These are phyloP conservation scores for Andrena dorsata DNA, from an alignment of 2,888 invertebrate species.

Conservation along the genomic window DNA sequence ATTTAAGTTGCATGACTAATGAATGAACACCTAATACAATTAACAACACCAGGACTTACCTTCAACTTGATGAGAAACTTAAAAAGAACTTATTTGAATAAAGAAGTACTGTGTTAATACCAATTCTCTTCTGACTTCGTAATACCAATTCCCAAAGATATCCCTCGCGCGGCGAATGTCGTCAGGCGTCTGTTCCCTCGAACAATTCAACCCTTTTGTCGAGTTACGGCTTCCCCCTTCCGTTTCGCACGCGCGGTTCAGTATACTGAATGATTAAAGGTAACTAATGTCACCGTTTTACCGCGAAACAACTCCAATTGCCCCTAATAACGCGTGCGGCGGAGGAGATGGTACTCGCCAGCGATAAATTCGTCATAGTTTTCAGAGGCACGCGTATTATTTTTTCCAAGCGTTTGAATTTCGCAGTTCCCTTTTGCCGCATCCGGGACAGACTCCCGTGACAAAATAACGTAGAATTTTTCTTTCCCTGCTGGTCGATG, in stretches of 20 bases:
- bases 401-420: background rate
- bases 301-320: background rate
- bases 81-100: too few relatives aligned
- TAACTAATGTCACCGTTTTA: background rate
- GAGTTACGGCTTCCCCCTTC: background rate
- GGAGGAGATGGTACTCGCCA: background rate
- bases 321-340: background rate
- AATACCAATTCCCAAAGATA: conserved; percentile 2
- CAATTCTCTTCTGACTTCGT: background rate
- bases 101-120: too few relatives aligned
- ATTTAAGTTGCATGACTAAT: too few relatives aligned
- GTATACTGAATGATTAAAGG: background rate
- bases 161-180: background rate
- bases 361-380: background rate
- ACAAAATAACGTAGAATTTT: background rate
- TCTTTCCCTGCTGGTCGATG: background rate
- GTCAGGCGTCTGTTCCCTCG: background rate
- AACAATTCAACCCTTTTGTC: background rate
- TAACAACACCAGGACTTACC: too few relatives aligned
- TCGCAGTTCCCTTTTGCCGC: background rate
- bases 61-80: too few relatives aligned
- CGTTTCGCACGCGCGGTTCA: background rate
- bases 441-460: background rate
- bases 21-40: too few relatives aligned
- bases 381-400: background rate